Evolutionary conservation across 2,888 invertebrate species (phyloP), one percentile per base, ranked within the genome.

Genomic region (Trichogramma dendrolimi): DNA sequence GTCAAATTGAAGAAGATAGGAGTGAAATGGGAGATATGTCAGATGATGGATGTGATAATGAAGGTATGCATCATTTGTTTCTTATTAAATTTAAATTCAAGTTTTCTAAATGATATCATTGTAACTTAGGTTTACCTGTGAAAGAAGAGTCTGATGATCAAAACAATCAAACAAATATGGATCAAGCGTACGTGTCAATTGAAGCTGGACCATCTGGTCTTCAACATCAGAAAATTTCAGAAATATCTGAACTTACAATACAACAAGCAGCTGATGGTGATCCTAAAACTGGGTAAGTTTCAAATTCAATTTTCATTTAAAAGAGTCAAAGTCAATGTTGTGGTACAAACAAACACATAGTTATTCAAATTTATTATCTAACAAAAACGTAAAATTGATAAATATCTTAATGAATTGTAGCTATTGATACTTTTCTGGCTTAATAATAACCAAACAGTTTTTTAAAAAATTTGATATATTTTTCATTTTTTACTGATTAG

Each of bases 261-360:
- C 71, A 72, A 61, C 73, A 74, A 43, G 63, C 73, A 59, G 52
- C 69, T 14, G 78, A 78, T 55, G 73, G 71, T 48, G 78, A 79
- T 72, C 72, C 76, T 67, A 79, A 79, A 74, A 72, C 79, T 74
- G 79, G 78, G 79, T 79, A 73, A 79, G 79, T 79, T 73, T 73
- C 72, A 66, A 67, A 67, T 63, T 63, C 63, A 69, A 47, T 43
- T 57, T 59, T 27, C 44, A 53, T 53, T 58, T 63, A 52, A 46
- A 47, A 71, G 74, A 69, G 75, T 72, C 77, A 78, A 78, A 75
- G 76, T 68, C 46, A 58, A 62, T 63, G 78, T 76, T 77, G 79
- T 79, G 79, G 55, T 68, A 71, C 39, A 67, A 73, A 74, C 71
- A 69, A 66, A 75, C 72, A 75, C 42, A 67, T 67, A 69, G 65